Percentiles rank a stretch among this genome's conserved stretches.
phyloP scores from a whole-genome alignment of 2,888 invertebrate species.

The Hofmannophila pseudospretella region DNA sequence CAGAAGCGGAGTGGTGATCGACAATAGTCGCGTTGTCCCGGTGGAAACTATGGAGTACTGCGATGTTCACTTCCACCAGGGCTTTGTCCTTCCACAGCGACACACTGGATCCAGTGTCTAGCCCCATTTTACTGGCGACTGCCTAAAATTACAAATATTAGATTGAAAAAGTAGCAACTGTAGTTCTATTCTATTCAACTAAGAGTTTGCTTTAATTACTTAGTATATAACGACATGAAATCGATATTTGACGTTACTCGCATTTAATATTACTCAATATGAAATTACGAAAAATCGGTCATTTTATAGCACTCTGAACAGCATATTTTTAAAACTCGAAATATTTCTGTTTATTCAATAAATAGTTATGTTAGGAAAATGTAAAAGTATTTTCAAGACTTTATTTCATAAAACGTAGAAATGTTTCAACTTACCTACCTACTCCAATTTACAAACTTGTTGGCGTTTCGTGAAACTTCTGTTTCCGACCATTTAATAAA shows the following conservation, averaged over 20 bases:
- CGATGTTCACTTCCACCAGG: conserved; percentile 92
- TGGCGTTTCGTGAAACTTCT: neutral
- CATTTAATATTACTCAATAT: too few relatives aligned
- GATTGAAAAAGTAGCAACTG: neutral
- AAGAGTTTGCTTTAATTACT: too few relatives aligned
- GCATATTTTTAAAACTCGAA: too few relatives aligned
- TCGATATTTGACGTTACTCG: too few relatives aligned
- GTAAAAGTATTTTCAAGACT: conserved; percentile 7
- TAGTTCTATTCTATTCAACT: too few relatives aligned
- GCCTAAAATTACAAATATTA: conserved; percentile 39
- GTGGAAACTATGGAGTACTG: conserved; percentile 93
- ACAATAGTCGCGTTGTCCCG: conserved; percentile 92
- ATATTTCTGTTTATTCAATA: too few relatives aligned
- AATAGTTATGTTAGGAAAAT: too few relatives aligned
- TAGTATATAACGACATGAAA: too few relatives aligned
- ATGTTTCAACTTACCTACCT: neutral
- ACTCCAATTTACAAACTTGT: neutral
- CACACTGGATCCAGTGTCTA: conserved; percentile 90
- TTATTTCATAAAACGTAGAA: neutral
- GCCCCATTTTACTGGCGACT: conserved; percentile 89
- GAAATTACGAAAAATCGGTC: too few relatives aligned
- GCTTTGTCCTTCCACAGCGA: conserved; percentile 96
- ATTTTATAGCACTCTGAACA: too few relatives aligned
- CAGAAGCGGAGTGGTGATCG: conserved; percentile 96
- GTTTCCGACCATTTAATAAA: conserved; percentile 1